phyloP scores from a whole-genome alignment of 2,113 vertebrate genomes.

The Scytalopus superciliaris region DNA sequence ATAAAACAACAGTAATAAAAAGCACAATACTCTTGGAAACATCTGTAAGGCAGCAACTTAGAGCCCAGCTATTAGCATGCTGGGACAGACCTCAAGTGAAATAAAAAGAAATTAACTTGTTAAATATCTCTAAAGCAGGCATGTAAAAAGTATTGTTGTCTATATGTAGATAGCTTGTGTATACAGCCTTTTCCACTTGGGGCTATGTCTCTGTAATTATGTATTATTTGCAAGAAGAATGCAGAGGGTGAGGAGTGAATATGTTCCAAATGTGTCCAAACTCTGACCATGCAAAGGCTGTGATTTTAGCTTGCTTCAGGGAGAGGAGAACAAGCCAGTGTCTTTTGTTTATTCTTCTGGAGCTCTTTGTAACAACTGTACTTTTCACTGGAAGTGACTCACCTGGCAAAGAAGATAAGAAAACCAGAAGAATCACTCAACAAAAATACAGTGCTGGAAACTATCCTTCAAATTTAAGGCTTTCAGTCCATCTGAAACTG shows the following conservation, averaged over 20 bases:
- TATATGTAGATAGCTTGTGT: neutral
- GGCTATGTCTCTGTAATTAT: neutral
- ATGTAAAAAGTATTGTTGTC: neutral
- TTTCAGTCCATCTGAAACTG: neutral
- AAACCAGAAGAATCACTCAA: neutral
- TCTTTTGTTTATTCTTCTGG: conserved; percentile 23
- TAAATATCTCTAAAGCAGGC: conserved; percentile 2
- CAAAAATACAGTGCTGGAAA: neutral
- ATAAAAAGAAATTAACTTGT: conserved; percentile 16
- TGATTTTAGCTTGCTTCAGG: conserved; percentile 8
- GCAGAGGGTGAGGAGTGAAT: neutral
- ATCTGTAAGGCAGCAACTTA: conserved; percentile 6
- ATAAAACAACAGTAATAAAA: neutral
- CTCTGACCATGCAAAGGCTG: neutral
- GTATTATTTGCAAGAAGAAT: conserved; percentile 10
- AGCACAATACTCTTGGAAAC: neutral
- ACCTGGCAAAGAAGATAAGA: conserved; percentile 49
- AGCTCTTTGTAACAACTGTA: neutral
- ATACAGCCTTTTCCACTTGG: neutral
- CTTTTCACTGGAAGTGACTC: conserved; percentile 44
- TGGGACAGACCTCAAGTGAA: conserved; percentile 26
- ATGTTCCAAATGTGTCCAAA: neutral
- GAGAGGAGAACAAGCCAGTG: neutral
- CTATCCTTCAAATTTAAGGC: neutral
- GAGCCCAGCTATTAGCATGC: neutral